Evolutionary conservation across 2,888 invertebrate genomes (phyloP).

Genomic region (Marronus borbonicus): DNA sequence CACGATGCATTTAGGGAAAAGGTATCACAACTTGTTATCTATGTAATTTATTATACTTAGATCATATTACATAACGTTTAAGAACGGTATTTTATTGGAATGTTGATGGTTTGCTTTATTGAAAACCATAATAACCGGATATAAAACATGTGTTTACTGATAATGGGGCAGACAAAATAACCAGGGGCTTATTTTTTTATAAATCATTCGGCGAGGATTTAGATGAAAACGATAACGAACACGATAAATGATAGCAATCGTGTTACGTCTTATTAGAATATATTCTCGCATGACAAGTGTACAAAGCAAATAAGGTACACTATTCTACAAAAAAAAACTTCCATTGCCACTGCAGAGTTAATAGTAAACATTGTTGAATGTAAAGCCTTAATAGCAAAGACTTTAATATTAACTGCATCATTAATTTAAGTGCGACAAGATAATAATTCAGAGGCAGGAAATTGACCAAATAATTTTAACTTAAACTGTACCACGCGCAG

Average conservation of each 20-base stretch:
- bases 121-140: constrained; percentile 34
- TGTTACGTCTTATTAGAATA: constrained; percentile 26
- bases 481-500: too few relatives aligned
- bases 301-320: neutral
- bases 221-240: constrained; percentile 34
- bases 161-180: constrained; percentile 36
- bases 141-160: constrained; percentile 37
- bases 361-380: too few relatives aligned
- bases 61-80: constrained; percentile 5
- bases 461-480: too few relatives aligned
- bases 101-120: constrained; percentile 17
- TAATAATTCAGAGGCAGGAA: too few relatives aligned
- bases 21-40: too few relatives aligned
- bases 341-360: too few relatives aligned
- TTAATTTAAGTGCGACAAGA: too few relatives aligned
- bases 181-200: constrained; percentile 37
- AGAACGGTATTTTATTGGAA: constrained; percentile 10
- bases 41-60: neutral
- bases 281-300: neutral
- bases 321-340: neutral
- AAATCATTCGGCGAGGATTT: constrained; percentile 37
- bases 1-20: too few relatives aligned
- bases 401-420: too few relatives aligned
- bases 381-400: too few relatives aligned
- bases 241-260: constrained; percentile 29